Evolutionary conservation across 2,797 vertebrate genomes (phyloP).

Genomic region (Pygocentrus nattereri): DNA sequence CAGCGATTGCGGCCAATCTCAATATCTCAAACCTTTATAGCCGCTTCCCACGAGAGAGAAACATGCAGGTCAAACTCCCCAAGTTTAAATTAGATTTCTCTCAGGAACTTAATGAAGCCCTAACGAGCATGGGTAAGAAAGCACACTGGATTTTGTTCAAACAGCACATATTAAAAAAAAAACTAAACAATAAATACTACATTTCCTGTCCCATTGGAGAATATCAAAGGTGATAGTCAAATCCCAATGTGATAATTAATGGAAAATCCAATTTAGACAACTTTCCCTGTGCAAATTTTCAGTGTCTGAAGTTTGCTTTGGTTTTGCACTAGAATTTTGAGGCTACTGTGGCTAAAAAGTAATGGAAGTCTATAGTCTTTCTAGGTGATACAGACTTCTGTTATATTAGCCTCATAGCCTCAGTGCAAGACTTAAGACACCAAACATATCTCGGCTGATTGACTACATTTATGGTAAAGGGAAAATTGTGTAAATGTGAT

Average conservation of each 20-base stretch:
- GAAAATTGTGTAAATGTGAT: not conserved
- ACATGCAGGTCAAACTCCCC: slow-evolving; percentile 88
- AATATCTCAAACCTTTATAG: slow-evolving; percentile 80
- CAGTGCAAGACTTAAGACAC: not conserved
- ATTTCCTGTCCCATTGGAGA: not conserved
- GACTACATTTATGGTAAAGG: not conserved
- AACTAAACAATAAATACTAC: too few species aligned
- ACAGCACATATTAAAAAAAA: not conserved
- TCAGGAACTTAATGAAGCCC: slow-evolving; percentile 83
- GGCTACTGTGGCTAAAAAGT: not conserved
- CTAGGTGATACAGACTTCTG: too few species aligned
- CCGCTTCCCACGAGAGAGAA: slow-evolving; percentile 80
- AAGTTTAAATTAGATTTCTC: slow-evolving; percentile 88
- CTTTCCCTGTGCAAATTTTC: too few species aligned
- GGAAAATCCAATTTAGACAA: not conserved
- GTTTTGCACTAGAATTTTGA: too few species aligned
- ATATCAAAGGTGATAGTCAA: not conserved
- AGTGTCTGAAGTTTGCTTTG: too few species aligned
- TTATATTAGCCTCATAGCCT: too few species aligned
- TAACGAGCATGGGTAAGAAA: slow-evolving; percentile 88
- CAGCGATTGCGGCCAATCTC: slow-evolving; percentile 81
- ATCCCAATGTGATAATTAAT: not conserved
- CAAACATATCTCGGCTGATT: not conserved
- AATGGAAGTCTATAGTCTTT: not conserved
- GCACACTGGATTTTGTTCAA: not conserved